Conservation (phyloP, 30 jellyfish, hydroid and myxozoan species). For the Pseudorhiza aurosa region DNA sequence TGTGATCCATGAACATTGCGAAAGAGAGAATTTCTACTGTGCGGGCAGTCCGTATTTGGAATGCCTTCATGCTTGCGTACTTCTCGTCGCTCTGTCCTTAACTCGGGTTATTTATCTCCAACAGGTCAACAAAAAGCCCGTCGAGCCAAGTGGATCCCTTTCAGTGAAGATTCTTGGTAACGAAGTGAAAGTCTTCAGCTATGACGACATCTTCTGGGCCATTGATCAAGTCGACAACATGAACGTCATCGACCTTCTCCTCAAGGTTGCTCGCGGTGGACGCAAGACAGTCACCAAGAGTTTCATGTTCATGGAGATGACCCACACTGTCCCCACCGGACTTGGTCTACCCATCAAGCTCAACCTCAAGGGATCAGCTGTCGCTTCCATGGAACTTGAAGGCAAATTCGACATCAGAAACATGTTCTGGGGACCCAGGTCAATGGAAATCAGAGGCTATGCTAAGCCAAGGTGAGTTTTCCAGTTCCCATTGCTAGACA, state of each 20-base stretch:
- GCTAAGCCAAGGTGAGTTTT: slow-evolving; percentile 74
- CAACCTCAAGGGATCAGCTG: slow-evolving; percentile 94
- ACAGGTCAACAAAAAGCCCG: slow-evolving; percentile 84
- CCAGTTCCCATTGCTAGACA: too few relatives aligned
- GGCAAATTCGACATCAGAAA: slow-evolving; percentile 99
- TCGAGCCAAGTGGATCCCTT: slow-evolving; percentile 88
- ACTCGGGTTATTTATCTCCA: neutral
- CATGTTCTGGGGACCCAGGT: slow-evolving; percentile 99
- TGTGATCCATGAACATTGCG: too few relatives aligned
- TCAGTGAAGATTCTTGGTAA: slow-evolving; percentile 93
- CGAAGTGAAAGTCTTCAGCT: slow-evolving; percentile 88
- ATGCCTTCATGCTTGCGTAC: too few relatives aligned
- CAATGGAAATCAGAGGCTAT: slow-evolving; percentile 80
- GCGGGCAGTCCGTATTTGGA: too few relatives aligned
- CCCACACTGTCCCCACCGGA: slow-evolving; percentile 98
- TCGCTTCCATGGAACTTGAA: slow-evolving; percentile 83
- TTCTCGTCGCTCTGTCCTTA: too few relatives aligned
- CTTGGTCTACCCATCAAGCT: slow-evolving; percentile 98
- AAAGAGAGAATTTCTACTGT: too few relatives aligned
- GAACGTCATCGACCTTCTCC: slow-evolving; percentile 94
- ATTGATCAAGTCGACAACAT: slow-evolving; percentile 94
- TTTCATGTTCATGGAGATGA: slow-evolving; percentile 96
- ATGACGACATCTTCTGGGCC: slow-evolving; percentile 96
- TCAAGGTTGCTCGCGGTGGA: slow-evolving; percentile 95
- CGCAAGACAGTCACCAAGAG: slow-evolving; percentile 96